Conservation (phyloP, 2,888 invertebrate genomes). For the Argyresthia goedartella region DNA sequence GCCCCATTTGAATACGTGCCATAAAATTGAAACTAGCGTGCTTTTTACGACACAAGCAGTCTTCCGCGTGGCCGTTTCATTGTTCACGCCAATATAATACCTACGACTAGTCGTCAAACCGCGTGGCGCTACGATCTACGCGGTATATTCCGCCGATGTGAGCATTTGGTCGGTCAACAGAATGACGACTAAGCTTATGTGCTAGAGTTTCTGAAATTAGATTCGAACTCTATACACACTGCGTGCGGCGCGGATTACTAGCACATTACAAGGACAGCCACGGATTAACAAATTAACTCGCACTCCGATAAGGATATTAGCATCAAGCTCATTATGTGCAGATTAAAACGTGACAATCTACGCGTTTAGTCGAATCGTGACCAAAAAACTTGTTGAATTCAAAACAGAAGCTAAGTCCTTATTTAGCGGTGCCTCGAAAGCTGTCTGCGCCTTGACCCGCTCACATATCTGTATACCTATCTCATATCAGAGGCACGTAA, state of each 20-base stretch:
- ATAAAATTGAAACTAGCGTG: constrained; percentile 64
- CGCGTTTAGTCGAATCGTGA: constrained; percentile 34
- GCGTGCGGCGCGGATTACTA: constrained; percentile 30
- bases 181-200: no score
- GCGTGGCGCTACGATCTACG: no score
- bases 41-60: constrained; percentile 57
- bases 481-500: constrained; percentile 66
- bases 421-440: constrained; percentile 57
- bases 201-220: no score
- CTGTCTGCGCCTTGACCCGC: constrained; percentile 63
- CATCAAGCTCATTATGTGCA: constrained; percentile 41
- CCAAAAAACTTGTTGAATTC: constrained; percentile 27
- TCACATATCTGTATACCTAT: constrained; percentile 52
- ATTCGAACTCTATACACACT: constrained; percentile 1
- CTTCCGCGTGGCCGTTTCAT: constrained; percentile 56
- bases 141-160: no score
- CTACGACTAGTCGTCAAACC: background rate
- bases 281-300: constrained; percentile 47
- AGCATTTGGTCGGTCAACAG: no score
- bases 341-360: constrained; percentile 32
- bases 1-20: constrained; percentile 60
- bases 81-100: constrained; percentile 31
- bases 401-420: constrained; percentile 54
- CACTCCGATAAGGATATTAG: constrained; percentile 31
- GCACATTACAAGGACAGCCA: constrained; percentile 37